Evolutionary conservation across 2,888 invertebrate genomes (phyloP).

Genomic region (Tenthredo distinguenda): DNA sequence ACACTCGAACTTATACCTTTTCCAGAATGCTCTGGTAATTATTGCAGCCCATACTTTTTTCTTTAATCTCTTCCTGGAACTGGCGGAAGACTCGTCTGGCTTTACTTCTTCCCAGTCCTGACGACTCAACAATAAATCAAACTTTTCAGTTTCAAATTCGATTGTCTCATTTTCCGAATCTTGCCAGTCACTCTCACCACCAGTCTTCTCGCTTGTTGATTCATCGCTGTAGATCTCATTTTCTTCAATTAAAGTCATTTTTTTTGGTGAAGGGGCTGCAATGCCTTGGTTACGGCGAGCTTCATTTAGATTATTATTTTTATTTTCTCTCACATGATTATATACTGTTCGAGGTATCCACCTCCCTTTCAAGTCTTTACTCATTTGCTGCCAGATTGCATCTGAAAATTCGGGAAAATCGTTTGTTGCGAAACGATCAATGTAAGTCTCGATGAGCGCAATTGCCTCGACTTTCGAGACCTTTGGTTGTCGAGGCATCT

Average conservation of each 20-base stretch:
- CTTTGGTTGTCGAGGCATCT: conserved; percentile 20
- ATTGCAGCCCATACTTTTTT: conserved; percentile 53
- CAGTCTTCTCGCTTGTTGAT: conserved; percentile 12
- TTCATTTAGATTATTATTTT: conserved; percentile 47
- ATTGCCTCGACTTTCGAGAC: conserved; percentile 14
- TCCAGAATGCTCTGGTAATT: conserved; percentile 54
- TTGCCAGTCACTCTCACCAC: neutral
- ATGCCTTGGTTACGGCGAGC: conserved; percentile 50
- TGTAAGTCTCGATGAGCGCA: conserved; percentile 53
- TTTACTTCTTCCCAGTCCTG: conserved; percentile 54
- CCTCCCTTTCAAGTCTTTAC: conserved; percentile 52
- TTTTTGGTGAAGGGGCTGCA: conserved; percentile 18
- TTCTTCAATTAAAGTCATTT: conserved; percentile 32
- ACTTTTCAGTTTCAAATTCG: conserved; percentile 14
- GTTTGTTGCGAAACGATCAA: conserved; percentile 53
- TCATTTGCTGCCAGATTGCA: conserved; percentile 55
- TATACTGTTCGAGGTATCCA: conserved; percentile 56
- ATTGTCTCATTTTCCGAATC: neutral
- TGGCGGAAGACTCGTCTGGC: conserved; percentile 25
- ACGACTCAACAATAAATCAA: conserved; percentile 17
- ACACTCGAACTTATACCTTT: conserved; percentile 54
- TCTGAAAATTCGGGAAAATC: conserved; percentile 53
- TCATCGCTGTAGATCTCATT: conserved; percentile 27
- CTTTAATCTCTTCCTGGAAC: conserved; percentile 38
- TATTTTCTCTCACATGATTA: conserved; percentile 52